Base-by-base conservation (phyloP, 2,113 vertebrate genomes). In the Pterocles gutturalis region DNA sequence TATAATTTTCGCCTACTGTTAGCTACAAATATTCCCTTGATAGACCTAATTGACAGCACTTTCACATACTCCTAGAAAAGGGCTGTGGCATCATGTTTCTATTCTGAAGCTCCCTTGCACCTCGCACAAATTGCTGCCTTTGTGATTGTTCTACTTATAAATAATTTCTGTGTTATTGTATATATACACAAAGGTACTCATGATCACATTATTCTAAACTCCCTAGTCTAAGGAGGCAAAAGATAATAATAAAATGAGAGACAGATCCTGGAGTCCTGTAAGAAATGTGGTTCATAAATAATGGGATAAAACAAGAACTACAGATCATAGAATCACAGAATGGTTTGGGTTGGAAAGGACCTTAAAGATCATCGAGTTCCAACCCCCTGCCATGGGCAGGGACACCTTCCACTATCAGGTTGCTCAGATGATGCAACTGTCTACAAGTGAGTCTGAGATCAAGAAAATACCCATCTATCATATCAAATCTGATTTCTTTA, bases 111-210 rank as follows among this genome's bases (percentile, higher is more conserved):
- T 87, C 10, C 17, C 11, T 31, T 91, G 72, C 70, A 84, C 83
- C 83, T 84, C 0, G 0, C 73, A 92, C 34, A 85, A 87, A 89
- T 84, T 91, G 24, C 55, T 90, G 54, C 51, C 54, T 65, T 93
- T 91, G 65, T 91, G 48, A 88, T 64, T 85, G 83, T 81, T 94
- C 89, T 78, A 70, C 94, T 87, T 73, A 91, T 41, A 93, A 96
- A 91, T 90, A 96, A 91, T 95, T 95, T 94, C 78, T 86, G 20
- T 66, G 46, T 82, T 89, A 82, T 72, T 94, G 55, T 53, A 61
- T 26, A 75, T 17, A 69, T 51, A 66, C 8, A 55, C 14, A 84
- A 48, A 81, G 19, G 94, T 95, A 82, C 34, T 64, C 34, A 83
- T 13, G 10, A 90, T 78, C 38, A 73, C 15, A 64, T 36, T 89